phyloP scores from a whole-genome alignment of 1,140 invertebrate species.

The Drosophila ficusphila region DNA sequence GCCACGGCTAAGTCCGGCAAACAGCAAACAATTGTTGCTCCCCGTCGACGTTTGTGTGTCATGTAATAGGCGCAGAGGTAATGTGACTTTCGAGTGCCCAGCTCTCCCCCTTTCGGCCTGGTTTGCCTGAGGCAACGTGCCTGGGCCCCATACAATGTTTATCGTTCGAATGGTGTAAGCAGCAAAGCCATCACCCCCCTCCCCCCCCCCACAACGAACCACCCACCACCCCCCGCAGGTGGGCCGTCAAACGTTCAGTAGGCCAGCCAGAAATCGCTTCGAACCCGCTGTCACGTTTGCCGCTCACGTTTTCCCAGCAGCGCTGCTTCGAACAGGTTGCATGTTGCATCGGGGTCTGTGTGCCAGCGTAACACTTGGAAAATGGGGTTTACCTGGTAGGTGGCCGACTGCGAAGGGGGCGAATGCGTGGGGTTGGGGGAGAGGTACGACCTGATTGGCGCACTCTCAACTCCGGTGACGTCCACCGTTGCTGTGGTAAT shows the following conservation, averaged over 20 bases:
- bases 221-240: background rate
- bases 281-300: constrained; percentile 74
- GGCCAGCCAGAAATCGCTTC: constrained; percentile 65
- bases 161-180: constrained; percentile 47
- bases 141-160: constrained; percentile 47
- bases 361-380: constrained; percentile 52
- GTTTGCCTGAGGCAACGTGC: constrained; percentile 38
- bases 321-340: constrained; percentile 61
- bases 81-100: constrained; percentile 54
- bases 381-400: constrained; percentile 9
- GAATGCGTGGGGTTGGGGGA: background rate
- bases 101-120: background rate
- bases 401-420: background rate
- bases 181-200: background rate
- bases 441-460: background rate
- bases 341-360: constrained; percentile 53
- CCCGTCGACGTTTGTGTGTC: constrained; percentile 45
- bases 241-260: constrained; percentile 55
- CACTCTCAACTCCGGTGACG: constrained; percentile 25
- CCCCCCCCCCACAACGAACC: constrained; percentile 1
- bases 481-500: constrained; percentile 55
- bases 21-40: constrained; percentile 41
- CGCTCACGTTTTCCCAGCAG: constrained; percentile 73
- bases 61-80: constrained; percentile 60
- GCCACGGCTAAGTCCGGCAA: constrained; percentile 34